Conservation (phyloP, 2,888 invertebrate species). For the Lordiphosa fenestrarum region DNA sequence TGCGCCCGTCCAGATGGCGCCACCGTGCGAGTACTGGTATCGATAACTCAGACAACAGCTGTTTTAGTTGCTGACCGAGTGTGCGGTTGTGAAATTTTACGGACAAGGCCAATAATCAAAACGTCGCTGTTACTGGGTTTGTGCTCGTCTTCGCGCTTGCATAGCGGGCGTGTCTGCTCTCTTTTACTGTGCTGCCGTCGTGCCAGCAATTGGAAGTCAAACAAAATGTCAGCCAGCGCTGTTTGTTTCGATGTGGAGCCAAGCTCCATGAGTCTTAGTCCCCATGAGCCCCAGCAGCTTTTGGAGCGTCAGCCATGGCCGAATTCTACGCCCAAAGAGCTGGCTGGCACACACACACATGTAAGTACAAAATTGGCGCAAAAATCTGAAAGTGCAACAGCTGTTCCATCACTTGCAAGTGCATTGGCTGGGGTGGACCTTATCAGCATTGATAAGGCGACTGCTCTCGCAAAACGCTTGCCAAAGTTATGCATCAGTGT, state of each 20-base stretch:
- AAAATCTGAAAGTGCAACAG: not conserved
- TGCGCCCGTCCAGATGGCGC: too few species aligned
- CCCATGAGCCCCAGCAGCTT: slow-evolving; percentile 23
- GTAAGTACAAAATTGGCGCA: not conserved
- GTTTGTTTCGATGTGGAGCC: not conserved
- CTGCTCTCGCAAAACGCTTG: too few species aligned
- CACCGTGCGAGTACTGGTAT: too few species aligned
- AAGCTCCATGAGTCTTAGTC: not conserved
- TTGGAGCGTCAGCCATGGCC: slow-evolving; percentile 12
- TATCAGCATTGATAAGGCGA: too few species aligned
- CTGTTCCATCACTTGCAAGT: too few species aligned
- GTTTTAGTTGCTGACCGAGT: too few species aligned
- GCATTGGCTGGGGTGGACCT: too few species aligned
- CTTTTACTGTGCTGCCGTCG: not conserved
- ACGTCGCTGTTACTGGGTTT: slow-evolving; percentile 5
- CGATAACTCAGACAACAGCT: too few species aligned
- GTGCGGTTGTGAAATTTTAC: too few species aligned
- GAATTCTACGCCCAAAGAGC: not conserved
- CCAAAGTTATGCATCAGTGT: too few species aligned
- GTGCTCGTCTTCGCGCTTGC: not conserved
- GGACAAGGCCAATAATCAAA: not conserved
- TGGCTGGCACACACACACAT: not conserved
- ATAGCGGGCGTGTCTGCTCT: not conserved
- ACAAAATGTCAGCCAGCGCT: slow-evolving; percentile 20
- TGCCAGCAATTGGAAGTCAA: not conserved